phyloP scores from a whole-genome alignment of 2,797 vertebrate species.

The Cirrhinus molitorella region DNA sequence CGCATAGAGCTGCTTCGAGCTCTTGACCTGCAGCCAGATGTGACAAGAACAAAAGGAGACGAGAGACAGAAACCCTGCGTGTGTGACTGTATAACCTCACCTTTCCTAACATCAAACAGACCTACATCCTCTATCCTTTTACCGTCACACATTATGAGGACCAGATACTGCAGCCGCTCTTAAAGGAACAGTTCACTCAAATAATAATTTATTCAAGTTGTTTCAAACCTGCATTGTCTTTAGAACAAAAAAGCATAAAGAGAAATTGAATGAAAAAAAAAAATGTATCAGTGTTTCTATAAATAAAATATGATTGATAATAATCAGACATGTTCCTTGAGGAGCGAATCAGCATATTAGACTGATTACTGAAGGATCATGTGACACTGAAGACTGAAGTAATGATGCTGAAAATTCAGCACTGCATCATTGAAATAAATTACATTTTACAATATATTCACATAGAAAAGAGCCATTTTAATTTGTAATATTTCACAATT shows the following conservation, averaged over 20 bases:
- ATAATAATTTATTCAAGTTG: not conserved
- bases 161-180: constrained; percentile 48
- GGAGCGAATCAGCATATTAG: no score
- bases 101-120: constrained; percentile 76
- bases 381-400: not conserved
- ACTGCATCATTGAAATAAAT: not conserved
- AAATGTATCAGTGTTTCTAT: not conserved
- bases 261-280: not conserved
- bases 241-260: not conserved
- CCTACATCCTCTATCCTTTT: constrained; percentile 73
- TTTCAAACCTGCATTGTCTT: not conserved
- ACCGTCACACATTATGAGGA: constrained; percentile 63
- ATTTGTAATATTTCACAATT: not conserved
- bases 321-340: no score
- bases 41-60: constrained; percentile 21
- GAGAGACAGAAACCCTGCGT: not conserved
- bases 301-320: not conserved
- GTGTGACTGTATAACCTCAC: constrained; percentile 71
- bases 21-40: not conserved
- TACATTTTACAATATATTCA: not conserved
- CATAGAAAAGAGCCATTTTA: not conserved
- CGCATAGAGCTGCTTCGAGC: constrained; percentile 44
- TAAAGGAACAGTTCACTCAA: constrained; percentile 10
- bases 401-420: not conserved
- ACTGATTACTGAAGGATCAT: no score